Evolutionary conservation across 2,888 invertebrate species (phyloP).

Genomic region (Himalopsyche tibetana): DNA sequence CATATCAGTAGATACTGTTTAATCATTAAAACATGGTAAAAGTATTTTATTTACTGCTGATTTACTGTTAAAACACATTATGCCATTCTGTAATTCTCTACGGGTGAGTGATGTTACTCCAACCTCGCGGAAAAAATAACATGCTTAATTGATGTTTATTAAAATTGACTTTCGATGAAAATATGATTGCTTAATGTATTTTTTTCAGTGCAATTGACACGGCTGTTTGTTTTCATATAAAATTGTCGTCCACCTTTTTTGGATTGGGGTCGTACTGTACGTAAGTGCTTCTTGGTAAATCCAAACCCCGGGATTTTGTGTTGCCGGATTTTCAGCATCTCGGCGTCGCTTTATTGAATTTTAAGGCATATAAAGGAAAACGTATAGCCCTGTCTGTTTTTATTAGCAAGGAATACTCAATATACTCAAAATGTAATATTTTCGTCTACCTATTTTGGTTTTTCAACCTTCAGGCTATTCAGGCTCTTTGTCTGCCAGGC

Average conservation of each 20-base stretch:
- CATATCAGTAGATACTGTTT: too few relatives aligned
- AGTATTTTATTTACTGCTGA: too few relatives aligned
- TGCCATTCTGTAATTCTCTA: not conserved
- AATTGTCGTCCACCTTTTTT: not conserved
- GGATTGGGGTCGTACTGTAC: not conserved
- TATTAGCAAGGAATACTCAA: not conserved
- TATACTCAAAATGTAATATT: not conserved
- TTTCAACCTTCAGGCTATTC: not conserved
- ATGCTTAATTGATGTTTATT: not conserved
- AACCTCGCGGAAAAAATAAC: not conserved
- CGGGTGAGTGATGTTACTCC: not conserved
- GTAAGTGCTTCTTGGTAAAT: slow-evolving; percentile 23
- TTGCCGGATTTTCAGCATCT: slow-evolving; percentile 25
- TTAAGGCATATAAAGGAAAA: not conserved
- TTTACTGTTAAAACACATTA: not conserved
- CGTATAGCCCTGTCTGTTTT: not conserved
- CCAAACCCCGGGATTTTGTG: not conserved
- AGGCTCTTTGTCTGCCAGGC: too few relatives aligned
- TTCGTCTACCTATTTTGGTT: not conserved
- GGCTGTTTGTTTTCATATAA: not conserved
- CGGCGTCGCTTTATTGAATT: slow-evolving; percentile 13
- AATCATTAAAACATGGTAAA: too few relatives aligned
- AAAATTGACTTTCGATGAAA: too few relatives aligned
- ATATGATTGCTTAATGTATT: not conserved
- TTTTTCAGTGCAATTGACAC: not conserved